Percentiles rank a stretch among this genome's conserved stretches.
Evolutionary conservation across 2,113 vertebrate species (phyloP).

Genomic region (Psittacara wagleri): DNA sequence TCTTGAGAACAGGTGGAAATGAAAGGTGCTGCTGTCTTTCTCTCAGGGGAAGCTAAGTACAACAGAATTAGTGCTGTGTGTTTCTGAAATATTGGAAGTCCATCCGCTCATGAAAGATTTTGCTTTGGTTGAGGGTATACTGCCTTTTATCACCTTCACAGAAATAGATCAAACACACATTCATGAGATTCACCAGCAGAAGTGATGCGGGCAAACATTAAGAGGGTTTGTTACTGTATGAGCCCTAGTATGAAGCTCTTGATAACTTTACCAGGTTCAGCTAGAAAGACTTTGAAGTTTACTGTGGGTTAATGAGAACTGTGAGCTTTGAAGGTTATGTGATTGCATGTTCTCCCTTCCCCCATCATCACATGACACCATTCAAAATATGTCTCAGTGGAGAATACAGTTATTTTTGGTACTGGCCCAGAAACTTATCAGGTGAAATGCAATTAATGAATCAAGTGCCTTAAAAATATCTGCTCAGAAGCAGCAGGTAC

Average conservation of each 20-base stretch:
- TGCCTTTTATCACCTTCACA: neutral
- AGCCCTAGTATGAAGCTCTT: neutral
- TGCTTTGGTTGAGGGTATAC: neutral
- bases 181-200: neutral
- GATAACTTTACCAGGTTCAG: neutral
- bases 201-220: neutral
- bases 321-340: constrained; percentile 19
- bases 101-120: neutral
- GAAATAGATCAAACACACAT: neutral
- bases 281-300: neutral
- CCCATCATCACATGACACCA: constrained; percentile 30
- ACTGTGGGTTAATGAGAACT: neutral
- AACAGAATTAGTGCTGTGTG: rapidly evolving
- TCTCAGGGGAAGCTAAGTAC: neutral
- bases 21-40: neutral
- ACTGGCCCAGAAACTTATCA: constrained; percentile 55
- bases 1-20: neutral
- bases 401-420: constrained; percentile 55
- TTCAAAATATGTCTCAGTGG: constrained; percentile 45
- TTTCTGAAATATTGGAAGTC: neutral
- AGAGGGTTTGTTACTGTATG: neutral
- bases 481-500: constrained; percentile 60
- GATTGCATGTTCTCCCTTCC: constrained; percentile 18
- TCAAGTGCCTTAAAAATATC: constrained; percentile 60
- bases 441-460: constrained; percentile 65